Conservation (phyloP, 2,113 vertebrate species). For the Alexandromys fortis region DNA sequence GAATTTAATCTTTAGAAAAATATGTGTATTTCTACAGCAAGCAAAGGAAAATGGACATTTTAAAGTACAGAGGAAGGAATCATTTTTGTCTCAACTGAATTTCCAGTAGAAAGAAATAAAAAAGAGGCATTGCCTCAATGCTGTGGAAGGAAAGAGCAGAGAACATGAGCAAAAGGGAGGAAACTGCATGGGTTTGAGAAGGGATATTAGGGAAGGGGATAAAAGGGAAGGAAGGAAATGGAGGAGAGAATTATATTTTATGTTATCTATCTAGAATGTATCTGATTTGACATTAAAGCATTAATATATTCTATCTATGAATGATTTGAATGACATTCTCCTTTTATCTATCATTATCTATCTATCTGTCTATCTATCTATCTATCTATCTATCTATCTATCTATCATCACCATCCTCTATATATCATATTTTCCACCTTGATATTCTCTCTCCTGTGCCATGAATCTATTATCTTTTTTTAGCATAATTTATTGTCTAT, state of each 20-base stretch:
- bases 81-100: neutral
- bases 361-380: neutral
- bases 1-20: neutral
- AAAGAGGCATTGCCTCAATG: neutral
- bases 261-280: neutral
- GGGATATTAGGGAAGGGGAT: neutral
- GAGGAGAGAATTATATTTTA: neutral
- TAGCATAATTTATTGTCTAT: neutral
- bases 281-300: neutral
- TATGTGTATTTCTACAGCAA: neutral
- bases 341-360: neutral
- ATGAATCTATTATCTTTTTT: neutral
- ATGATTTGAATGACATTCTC: neutral
- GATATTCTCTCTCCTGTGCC: neutral
- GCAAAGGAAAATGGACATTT: neutral
- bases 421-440: neutral
- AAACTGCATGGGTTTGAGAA: neutral
- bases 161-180: neutral
- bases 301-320: neutral
- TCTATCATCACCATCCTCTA: too few species aligned
- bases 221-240: neutral
- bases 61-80: neutral
- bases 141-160: fast-evolving
- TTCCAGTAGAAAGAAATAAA: neutral
- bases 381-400: neutral